Conservation (phyloP, 2,797 vertebrate species). For the Propithecus perrieri region DNA sequence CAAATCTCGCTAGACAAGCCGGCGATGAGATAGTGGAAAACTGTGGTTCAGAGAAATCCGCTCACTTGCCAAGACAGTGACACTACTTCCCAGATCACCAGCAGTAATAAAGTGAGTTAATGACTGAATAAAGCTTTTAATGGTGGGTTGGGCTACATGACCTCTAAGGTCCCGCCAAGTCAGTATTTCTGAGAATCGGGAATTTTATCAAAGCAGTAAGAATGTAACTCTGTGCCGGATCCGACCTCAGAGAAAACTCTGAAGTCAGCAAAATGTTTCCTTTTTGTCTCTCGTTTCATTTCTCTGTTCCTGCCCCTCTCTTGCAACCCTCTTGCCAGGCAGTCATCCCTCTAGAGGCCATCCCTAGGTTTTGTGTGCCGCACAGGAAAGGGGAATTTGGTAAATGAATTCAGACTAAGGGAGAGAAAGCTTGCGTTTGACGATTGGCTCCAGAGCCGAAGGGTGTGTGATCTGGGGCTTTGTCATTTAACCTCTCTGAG, state of each 20-base stretch:
- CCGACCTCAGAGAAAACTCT: constrained; percentile 55
- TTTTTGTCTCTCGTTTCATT: constrained; percentile 43
- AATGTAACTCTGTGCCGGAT: constrained; percentile 50
- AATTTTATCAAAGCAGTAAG: constrained; percentile 73
- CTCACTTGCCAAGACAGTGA: constrained; percentile 59
- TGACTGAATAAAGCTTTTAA: constrained; percentile 75
- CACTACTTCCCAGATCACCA: constrained; percentile 68
- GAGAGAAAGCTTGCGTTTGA: constrained; percentile 34
- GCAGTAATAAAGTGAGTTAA: constrained; percentile 74
- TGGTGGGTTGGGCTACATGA: constrained; percentile 62
- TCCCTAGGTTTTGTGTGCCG: background rate
- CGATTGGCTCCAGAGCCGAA: background rate
- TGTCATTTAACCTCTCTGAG: constrained; percentile 26
- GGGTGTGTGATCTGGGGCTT: background rate
- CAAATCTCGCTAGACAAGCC: constrained; percentile 41
- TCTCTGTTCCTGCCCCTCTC: constrained; percentile 32
- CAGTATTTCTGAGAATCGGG: constrained; percentile 74
- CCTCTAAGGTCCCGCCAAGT: constrained; percentile 72
- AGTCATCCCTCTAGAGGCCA: background rate
- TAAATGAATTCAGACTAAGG: background rate
- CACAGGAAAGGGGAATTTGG: constrained; percentile 14
- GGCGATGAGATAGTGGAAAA: constrained; percentile 59
- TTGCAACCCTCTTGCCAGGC: constrained; percentile 35
- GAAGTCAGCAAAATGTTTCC: constrained; percentile 64
- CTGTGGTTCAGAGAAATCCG: constrained; percentile 57